Evolutionary conservation across 2,888 invertebrate genomes (phyloP), one percentile per base, ranked within the genome.

Genomic region (Microdon myrmicae): DNA sequence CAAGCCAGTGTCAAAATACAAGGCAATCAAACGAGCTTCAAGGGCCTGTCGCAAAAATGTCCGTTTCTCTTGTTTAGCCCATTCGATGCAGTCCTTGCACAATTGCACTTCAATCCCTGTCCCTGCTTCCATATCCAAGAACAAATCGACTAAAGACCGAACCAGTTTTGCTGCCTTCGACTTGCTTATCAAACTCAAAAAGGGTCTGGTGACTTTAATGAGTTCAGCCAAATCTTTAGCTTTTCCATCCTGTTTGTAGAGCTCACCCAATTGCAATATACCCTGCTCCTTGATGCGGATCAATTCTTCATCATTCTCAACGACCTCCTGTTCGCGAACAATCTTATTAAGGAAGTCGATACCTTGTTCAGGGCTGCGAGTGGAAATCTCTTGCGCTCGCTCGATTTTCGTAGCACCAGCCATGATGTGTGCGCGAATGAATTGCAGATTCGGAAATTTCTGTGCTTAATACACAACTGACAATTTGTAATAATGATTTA

Each of bases 81-180:
- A 99, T 82, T 96, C 94, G 82, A 99, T 99, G 82, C 97, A 98
- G 82, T 99, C 98, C 82, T 92, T 92, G 80, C 94, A 94, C 64
- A 94, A 82, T 81, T 93, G 90, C 44, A 91, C 91, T 84, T 96
- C 96, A 67, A 94, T 94, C 43, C 97, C 97, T 68, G 95, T 96
- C 38, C 91, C 93, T 67, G 96, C 96, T 79, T 98, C 96, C 81
- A 99, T 87, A 78, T 96, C 97, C 71, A 99, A 82, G 81, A 99
- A 99, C 83, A 96, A 89, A 79, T 99, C 99, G 7, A 99, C 97
- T 71, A 99, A 83, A 13, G 94, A 92, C 68, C 98, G 87, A 5
- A 99, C 98, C 72, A 99, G 82, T 81, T 99, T 99, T 1, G 98
- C 98, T 43, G 99, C 99, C 82, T 99, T 99, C 22, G 99, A 98